Evolutionary conservation across 2,888 invertebrate genomes (phyloP).

Genomic region (Theretra japonica): DNA sequence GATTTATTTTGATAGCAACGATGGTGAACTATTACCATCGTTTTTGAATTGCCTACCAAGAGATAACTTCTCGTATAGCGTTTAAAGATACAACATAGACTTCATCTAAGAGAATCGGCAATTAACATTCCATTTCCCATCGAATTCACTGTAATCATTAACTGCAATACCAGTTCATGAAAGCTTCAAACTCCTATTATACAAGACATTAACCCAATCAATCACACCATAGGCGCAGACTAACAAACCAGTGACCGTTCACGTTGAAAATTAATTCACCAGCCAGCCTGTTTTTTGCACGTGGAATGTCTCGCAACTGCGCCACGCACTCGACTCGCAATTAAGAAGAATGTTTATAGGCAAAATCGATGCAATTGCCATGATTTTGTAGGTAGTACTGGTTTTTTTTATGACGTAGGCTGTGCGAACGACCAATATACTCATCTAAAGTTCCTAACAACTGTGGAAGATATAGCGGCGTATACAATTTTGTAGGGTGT

Average conservation of each 20-base stretch:
- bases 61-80: no score
- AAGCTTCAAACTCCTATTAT: conserved; percentile 20
- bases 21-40: no score
- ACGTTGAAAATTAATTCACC: conserved; percentile 22
- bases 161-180: conserved; percentile 1
- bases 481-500: no score
- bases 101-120: not conserved
- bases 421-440: no score
- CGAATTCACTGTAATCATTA: conserved; percentile 2
- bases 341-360: conserved; percentile 17
- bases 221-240: conserved; percentile 9
- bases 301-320: not conserved
- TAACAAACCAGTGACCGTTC: conserved; percentile 21
- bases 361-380: conserved; percentile 13
- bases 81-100: not conserved
- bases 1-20: not conserved
- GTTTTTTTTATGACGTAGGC: no score
- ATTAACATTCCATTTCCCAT: not conserved
- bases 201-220: conserved; percentile 24
- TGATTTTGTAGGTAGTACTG: not conserved
- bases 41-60: no score
- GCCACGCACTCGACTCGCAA: not conserved
- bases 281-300: conserved; percentile 10
- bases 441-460: no score
- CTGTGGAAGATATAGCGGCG: no score